Evolutionary conservation across 2,113 vertebrate species (phyloP).

Genomic region (Limnothrissa miodon): DNA sequence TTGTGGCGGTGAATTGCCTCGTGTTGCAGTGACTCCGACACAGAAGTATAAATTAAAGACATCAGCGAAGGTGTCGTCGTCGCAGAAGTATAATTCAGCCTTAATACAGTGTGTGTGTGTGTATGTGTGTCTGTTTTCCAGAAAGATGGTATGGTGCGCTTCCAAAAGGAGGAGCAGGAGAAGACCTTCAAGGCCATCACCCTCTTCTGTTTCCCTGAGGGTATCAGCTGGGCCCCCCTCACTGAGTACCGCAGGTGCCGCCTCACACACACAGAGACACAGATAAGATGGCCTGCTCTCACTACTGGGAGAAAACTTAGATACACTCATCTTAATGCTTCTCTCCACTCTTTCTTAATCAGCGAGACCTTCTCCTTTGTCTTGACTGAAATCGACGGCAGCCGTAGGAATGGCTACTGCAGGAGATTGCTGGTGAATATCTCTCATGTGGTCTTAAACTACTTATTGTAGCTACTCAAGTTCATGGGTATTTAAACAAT

Average conservation of each 20-base stretch:
- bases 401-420: constrained; percentile 94
- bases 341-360: constrained; percentile 37
- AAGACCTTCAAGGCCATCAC: constrained; percentile 86
- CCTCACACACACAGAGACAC: not conserved
- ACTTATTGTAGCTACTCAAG: not conserved
- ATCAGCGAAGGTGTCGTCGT: too few relatives aligned
- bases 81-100: too few relatives aligned
- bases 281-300: not conserved
- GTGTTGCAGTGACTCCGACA: too few relatives aligned
- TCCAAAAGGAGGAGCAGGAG: constrained; percentile 91
- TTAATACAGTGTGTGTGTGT: not conserved
- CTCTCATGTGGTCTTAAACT: not conserved
- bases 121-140: constrained; percentile 50
- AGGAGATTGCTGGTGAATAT: constrained; percentile 83
- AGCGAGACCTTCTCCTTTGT: constrained; percentile 98
- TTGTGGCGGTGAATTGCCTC: too few relatives aligned
- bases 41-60: too few relatives aligned
- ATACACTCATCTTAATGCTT: not conserved
- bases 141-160: constrained; percentile 83
- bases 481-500: not conserved
- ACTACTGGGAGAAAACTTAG: not conserved
- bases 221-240: constrained; percentile 82
- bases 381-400: constrained; percentile 90
- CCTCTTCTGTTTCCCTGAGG: constrained; percentile 93
- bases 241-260: constrained; percentile 85